Percentiles rank a stretch among this genome's conserved stretches.
Evolutionary conservation across 2,797 vertebrate species (phyloP).

Genomic region (Cynopterus sphinx): DNA sequence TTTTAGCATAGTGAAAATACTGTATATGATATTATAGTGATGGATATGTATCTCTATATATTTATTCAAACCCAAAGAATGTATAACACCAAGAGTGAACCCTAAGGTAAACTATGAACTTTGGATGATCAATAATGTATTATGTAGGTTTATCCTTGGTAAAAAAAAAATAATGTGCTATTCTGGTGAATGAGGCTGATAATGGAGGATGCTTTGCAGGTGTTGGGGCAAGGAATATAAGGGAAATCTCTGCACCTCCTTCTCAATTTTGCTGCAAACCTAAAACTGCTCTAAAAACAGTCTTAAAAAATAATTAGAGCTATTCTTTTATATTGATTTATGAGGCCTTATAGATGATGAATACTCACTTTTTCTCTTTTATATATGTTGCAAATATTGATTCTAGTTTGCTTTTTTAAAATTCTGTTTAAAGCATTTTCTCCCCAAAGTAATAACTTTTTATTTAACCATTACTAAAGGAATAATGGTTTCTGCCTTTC

Average conservation of each 20-base stretch:
- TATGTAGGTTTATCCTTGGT: neutral
- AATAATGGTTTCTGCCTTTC: too few species aligned
- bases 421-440: constrained; percentile 9
- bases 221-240: neutral
- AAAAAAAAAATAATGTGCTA: neutral
- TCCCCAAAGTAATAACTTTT: neutral
- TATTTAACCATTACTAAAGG: neutral
- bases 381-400: neutral
- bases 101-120: neutral
- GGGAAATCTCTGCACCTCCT: neutral
- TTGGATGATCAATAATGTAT: neutral
- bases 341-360: neutral
- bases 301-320: neutral
- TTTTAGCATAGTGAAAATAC: neutral
- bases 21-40: neutral
- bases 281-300: neutral
- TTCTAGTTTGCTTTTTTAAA: neutral
- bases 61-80: neutral
- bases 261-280: neutral
- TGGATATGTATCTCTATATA: neutral
- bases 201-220: neutral
- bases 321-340: neutral
- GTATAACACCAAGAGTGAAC: neutral
- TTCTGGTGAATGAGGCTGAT: neutral
- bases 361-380: neutral